A percentile compares a stretch with the other conserved stretches of the same genome.
Conservation (phyloP, 2,113 vertebrate species). For the Tylochromis polylepis region DNA sequence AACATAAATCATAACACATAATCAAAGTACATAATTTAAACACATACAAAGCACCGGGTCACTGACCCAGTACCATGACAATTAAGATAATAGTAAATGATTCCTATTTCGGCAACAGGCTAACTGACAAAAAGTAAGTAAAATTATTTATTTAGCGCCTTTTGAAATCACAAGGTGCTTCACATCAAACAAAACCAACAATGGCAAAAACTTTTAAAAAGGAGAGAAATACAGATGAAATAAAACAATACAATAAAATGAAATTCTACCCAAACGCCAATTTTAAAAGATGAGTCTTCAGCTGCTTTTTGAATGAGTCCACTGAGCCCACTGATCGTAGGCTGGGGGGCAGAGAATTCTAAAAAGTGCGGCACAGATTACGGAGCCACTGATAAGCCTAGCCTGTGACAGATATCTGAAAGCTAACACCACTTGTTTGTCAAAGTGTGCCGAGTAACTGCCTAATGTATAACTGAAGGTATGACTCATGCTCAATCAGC, state of each 20-base stretch:
- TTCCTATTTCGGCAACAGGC: not conserved
- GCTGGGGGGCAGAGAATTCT: not conserved
- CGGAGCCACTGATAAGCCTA: conserved; percentile 1
- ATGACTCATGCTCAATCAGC: conserved; percentile 58
- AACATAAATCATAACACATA: too few species aligned
- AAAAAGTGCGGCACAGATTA: not conserved
- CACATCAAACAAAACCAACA: not conserved
- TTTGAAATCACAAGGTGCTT: not conserved
- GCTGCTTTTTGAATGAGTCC: not conserved
- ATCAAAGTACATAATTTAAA: too few species aligned
- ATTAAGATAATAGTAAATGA: not conserved
- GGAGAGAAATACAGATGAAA: fast-evolving
- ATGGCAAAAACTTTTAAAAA: not conserved
- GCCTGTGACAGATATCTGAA: conserved; percentile 21
- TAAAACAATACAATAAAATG: not conserved
- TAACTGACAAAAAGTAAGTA: not conserved
- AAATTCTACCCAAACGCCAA: not conserved
- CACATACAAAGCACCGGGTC: too few species aligned
- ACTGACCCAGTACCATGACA: too few species aligned
- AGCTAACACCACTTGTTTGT: conserved; percentile 20
- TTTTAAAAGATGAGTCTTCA: not conserved
- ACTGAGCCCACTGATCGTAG: not conserved
- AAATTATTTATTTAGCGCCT: not conserved
- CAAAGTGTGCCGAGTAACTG: not conserved
- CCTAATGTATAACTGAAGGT: conserved; percentile 55